Base-by-base conservation (phyloP, 2,113 vertebrate genomes). In the Speoplatyrhinus poulsoni region DNA sequence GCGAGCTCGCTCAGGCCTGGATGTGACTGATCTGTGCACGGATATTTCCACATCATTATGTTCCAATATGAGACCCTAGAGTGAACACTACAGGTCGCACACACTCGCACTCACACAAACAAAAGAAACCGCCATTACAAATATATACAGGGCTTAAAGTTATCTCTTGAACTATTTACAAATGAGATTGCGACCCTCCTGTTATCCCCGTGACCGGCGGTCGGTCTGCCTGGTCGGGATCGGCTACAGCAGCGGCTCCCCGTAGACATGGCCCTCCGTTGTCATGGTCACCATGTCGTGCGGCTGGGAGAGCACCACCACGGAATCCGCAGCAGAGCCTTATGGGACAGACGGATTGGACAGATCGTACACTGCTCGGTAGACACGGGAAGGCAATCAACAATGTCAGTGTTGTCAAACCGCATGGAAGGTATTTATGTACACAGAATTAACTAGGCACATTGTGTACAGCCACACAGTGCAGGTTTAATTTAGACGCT, bases 231-330 rank as follows among this genome's bases (percentile, higher is more conserved):
- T 15, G 12, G 13, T 62, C 49, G 60, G 56, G 52, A 53, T 49
- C 13, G 48, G 87, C 82, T 78, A 91, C 60, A 93, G 88, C 84
- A 96, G 83, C 59, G 91, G 82, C 64, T 93, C 93, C 53, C 93
- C 92, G 12, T 92, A 95, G 3, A 88, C 76, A 46, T 93, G 92
- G 57, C 87, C 93, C 46, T 87, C 92, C 2, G 93, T 90, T 52
- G 94, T 90, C 91, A 95, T 94, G 85, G 93, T 86, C 78, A 95
- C 93, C 83, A 95, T 53, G 41, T 94, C 91, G 59, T 91, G 91
- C 41, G 92, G 86, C 66, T 85, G 91, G 7, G 94, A 84, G 61
- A 94, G 92, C 72, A 93, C 90, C 1, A 93, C 91, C 79, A 94
- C 91, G 0, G 92, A 91, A 72, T 92, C 93, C 50, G 89, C 83